These are phyloP conservation scores for Mnemiopsis leidyi DNA, from an alignment of 37 sponge, comb jelly and placozoan genomes.

Conservation along the genomic window DNA sequence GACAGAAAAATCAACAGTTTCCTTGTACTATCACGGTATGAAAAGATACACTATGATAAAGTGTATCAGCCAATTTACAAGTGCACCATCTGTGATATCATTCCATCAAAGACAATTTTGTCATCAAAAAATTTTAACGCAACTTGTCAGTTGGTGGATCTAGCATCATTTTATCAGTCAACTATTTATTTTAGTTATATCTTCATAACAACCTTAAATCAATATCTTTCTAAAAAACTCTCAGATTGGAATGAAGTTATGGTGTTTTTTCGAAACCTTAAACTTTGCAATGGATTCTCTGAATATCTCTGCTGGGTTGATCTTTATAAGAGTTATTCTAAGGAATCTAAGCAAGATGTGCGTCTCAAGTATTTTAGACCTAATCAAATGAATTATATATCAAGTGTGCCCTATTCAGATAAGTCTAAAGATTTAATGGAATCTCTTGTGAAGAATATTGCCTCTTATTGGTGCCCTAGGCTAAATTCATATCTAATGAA, in stretches of 20 bases:
- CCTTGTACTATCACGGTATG: background rate
- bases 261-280: background rate
- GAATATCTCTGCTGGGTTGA: conserved; percentile 50
- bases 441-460: background rate
- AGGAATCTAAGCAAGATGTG: background rate
- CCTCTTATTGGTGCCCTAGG: background rate
- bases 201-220: background rate
- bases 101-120: background rate
- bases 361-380: conserved; percentile 5
- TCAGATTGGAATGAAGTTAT: background rate
- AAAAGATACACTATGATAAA: background rate
- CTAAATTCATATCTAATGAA: background rate
- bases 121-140: background rate
- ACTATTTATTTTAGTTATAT: conserved; percentile 6
- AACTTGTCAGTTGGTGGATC: background rate
- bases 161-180: conserved; percentile 22
- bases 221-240: background rate
- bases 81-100: conserved; percentile 12
- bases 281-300: background rate
- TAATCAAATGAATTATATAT: background rate
- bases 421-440: background rate
- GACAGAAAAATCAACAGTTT: background rate
- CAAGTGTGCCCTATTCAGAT: background rate
- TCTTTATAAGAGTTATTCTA: background rate
- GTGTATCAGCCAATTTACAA: conserved; percentile 26